A percentile compares a stretch with the other conserved stretches of the same genome.
phyloP scores from a whole-genome alignment of 2,113 vertebrate species.

The Neopipo cinnamomea region DNA sequence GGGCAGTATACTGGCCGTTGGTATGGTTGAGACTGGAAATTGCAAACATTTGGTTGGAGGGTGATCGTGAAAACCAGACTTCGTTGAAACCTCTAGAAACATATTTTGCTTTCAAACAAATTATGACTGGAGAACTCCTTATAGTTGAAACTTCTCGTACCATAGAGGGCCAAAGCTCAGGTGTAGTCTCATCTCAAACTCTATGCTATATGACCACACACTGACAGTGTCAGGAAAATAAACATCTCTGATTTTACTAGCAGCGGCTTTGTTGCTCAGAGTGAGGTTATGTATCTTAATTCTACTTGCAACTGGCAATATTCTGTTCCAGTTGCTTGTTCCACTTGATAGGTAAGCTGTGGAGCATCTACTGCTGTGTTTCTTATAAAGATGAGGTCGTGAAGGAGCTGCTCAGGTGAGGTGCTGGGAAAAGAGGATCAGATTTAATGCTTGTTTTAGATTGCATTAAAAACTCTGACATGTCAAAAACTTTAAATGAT shows the following conservation, averaged over 20 bases:
- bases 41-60: neutral
- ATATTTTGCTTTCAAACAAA: neutral
- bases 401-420: neutral
- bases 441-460: neutral
- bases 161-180: neutral
- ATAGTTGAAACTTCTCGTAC: neutral
- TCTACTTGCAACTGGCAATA: neutral
- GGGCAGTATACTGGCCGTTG: neutral
- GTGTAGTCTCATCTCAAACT: neutral
- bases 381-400: neutral
- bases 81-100: neutral
- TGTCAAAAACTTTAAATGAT: neutral
- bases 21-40: neutral
- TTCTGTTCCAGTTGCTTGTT: neutral
- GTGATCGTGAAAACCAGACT: neutral
- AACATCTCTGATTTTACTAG: neutral
- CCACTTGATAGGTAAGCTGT: neutral
- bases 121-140: neutral
- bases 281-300: neutral
- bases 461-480: neutral
- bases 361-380: neutral
- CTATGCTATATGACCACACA: neutral
- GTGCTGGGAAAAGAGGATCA: neutral
- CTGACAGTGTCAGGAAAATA: neutral
- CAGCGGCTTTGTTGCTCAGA: neutral